Evolutionary conservation across 2,797 vertebrate genomes (phyloP), one percentile per base, ranked within the genome.

Genomic region (Xenentodon cancila): DNA sequence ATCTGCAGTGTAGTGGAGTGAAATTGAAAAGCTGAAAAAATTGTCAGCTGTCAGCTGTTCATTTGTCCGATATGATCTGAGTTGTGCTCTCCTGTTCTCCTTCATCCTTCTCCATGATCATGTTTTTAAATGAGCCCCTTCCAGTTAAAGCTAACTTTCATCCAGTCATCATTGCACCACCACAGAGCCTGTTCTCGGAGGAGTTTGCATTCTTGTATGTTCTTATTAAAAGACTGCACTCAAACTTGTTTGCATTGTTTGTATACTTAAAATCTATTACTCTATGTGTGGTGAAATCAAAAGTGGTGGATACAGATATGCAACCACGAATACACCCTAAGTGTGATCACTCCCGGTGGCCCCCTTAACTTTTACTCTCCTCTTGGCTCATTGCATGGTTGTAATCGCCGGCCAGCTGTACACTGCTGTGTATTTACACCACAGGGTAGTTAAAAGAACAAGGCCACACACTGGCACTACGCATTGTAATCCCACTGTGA

Each of bases 321-420:
- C 61, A 44, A 71, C 51, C 68, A 63, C 59, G 47, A 64, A 68
- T 80, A 78, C 71, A 63, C 53, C 66, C 66, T 22, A 79, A 85
- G 77, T 64, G 59, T 67, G 63, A 83, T 80, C 77, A 73, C 73
- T 74, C 73, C 79, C 81, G 66, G 77, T 80, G 76, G 78, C 57
- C 81, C 47, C 49, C 63, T 84, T 84, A 75, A 73, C 67, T 82
- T 75, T 68, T 68, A 61, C 82, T 76, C 75, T 81, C 73, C 70
- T 77, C 67, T 85, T 78, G 63, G 80, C 78, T 71, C 63, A 64
- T 79, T 82, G 75, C 85, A 71, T 79, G 87, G 75, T 79, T 91
- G 73, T 92, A 92, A 92, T 93, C 60, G 68, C 75, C 69, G 86
- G 84, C 86, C 92, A 92, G 90, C 87, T 86, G 88, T 80, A 90